Percentiles rank a stretch among this genome's conserved stretches.
Conservation (phyloP, 2,888 invertebrate genomes). For the Agapetus fuscipes region DNA sequence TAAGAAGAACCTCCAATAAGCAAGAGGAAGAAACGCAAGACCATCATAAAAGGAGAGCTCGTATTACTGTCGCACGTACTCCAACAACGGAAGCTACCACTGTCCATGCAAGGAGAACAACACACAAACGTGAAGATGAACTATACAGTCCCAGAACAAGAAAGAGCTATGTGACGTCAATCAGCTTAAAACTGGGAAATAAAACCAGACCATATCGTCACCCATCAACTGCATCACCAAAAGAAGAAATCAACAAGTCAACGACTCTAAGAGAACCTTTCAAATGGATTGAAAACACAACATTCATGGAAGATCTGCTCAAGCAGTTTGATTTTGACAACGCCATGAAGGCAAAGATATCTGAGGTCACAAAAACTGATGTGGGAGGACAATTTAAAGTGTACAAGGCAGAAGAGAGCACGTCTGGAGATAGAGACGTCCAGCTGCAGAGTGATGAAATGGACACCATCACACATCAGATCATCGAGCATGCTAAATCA, state of each 20-base stretch:
- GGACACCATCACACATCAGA: constrained; percentile 29
- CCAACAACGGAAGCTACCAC: constrained; percentile 14
- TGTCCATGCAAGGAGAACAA: constrained; percentile 7
- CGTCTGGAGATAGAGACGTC: constrained; percentile 30
- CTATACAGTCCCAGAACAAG: constrained; percentile 26
- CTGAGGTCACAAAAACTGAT: constrained; percentile 16
- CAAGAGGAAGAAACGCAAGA: too few relatives aligned
- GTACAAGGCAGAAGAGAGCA: constrained; percentile 25
- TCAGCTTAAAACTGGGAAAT: constrained; percentile 43
- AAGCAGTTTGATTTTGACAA: constrained; percentile 15
- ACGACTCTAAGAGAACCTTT: constrained; percentile 20
- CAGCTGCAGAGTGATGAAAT: constrained; percentile 23
- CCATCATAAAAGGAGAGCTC: too few relatives aligned
- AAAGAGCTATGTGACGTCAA: constrained; percentile 43
- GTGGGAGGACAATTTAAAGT: constrained; percentile 21
- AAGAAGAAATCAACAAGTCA: constrained; percentile 16
- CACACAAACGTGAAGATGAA: constrained; percentile 10
- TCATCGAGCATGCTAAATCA: constrained; percentile 33
- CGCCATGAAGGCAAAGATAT: constrained; percentile 21
- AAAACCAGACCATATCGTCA: constrained; percentile 16
- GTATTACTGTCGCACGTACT: too few relatives aligned
- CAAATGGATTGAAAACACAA: constrained; percentile 8
- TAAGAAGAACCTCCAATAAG: too few relatives aligned
- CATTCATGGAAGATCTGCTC: constrained; percentile 12
- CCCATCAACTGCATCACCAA: constrained; percentile 21